These are phyloP conservation scores for Ophioninae sp. DNA, from an alignment of 2,888 invertebrate species.

Conservation along the genomic window DNA sequence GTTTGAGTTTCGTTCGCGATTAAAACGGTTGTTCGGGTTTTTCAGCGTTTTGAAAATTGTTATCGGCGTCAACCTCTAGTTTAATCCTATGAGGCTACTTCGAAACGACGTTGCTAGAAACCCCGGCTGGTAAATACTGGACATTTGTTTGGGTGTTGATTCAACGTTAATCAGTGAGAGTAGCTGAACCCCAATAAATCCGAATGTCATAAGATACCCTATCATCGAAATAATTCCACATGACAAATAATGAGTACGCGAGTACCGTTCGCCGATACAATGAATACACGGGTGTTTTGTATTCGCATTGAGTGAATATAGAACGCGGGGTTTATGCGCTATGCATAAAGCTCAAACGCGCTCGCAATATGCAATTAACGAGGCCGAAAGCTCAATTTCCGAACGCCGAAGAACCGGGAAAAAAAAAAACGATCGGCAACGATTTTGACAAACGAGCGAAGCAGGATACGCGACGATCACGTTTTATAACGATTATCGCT, in stretches of 20 bases:
- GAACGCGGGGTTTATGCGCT: slow-evolving; percentile 1
- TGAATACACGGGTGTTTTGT: background rate
- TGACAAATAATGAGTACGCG: background rate
- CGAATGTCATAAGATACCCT: slow-evolving; percentile 3
- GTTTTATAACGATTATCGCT: slow-evolving; percentile 49
- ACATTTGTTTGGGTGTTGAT: slow-evolving; percentile 4
- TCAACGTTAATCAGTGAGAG: slow-evolving; percentile 4
- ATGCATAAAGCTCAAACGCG: background rate
- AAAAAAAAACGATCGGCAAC: slow-evolving; percentile 12
- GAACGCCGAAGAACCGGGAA: background rate
- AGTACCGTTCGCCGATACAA: background rate
- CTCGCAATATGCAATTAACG: slow-evolving; percentile 13
- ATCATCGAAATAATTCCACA: background rate
- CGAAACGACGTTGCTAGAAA: too few relatives aligned
- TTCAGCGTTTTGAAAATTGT: too few relatives aligned
- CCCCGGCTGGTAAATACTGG: too few relatives aligned
- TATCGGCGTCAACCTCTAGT: background rate
- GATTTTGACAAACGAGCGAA: slow-evolving; percentile 32
- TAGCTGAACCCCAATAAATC: background rate
- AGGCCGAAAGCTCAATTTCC: background rate
- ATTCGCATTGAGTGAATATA: slow-evolving; percentile 2
- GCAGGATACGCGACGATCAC: slow-evolving; percentile 11
- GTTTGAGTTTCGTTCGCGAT: too few relatives aligned
- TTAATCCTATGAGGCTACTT: too few relatives aligned
- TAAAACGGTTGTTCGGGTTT: too few relatives aligned